phyloP scores from a whole-genome alignment of 37 sponge, comb jelly and placozoan species.

The Haliclona indistincta region DNA sequence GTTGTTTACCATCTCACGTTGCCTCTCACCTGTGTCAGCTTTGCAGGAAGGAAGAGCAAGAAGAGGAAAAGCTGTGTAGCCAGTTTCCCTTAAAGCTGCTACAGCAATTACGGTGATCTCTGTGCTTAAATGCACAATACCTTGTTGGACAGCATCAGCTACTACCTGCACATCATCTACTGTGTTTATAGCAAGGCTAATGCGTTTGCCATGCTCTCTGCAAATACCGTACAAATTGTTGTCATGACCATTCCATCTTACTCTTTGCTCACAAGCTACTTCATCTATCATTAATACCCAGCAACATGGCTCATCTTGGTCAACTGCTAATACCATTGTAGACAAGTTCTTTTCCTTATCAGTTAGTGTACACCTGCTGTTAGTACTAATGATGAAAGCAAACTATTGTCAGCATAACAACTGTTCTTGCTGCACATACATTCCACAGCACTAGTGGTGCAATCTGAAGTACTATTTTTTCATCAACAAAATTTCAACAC shows the following conservation, averaged over 20 bases:
- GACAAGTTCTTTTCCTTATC: too few species aligned
- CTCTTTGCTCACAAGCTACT: not conserved
- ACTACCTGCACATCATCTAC: not conserved
- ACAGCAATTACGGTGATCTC: not conserved
- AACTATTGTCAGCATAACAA: too few species aligned
- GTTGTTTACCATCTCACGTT: not conserved
- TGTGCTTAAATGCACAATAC: not conserved
- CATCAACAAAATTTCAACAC: too few species aligned
- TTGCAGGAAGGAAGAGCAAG: not conserved
- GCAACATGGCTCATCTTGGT: too few species aligned
- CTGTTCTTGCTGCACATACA: too few species aligned
- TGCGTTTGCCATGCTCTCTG: not conserved
- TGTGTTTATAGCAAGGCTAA: not conserved
- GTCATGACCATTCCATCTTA: not conserved
- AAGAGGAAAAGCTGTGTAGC: not conserved
- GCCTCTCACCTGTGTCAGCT: not conserved
- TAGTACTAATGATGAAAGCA: too few species aligned
- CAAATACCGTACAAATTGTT: conserved; percentile 2
- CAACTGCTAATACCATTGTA: too few species aligned
- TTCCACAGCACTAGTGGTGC: too few species aligned
- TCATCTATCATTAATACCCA: conserved; percentile 1
- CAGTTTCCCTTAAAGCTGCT: not conserved
- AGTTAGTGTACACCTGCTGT: too few species aligned
- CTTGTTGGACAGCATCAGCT: not conserved
- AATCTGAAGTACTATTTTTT: too few species aligned